A percentile compares a stretch with the other conserved stretches of the same genome.
These are phyloP conservation scores for Meleagris gallopavo DNA, from an alignment of 2,113 vertebrate species.

Conservation along the genomic window DNA sequence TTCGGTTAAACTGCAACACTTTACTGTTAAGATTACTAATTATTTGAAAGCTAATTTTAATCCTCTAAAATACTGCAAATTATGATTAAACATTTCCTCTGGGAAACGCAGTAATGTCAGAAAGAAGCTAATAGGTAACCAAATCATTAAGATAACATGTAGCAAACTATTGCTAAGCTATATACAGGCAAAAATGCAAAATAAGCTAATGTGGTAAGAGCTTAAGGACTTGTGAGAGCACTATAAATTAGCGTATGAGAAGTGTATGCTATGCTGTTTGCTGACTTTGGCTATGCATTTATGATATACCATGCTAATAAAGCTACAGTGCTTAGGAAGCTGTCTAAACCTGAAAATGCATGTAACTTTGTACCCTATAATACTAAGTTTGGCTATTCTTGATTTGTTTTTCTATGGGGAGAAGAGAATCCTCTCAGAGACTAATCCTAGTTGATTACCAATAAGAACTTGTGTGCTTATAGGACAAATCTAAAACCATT, in stretches of 20 bases:
- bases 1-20: neutral
- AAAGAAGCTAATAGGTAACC: neutral
- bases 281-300: neutral
- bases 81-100: neutral
- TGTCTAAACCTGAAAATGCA: neutral
- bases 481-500: neutral
- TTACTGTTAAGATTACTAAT: neutral
- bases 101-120: neutral
- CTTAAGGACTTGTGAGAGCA: neutral
- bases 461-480: neutral
- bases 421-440: neutral
- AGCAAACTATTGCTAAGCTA: neutral
- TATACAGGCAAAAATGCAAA: neutral
- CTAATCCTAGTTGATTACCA: too few relatives aligned
- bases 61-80: neutral
- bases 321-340: neutral
- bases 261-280: accelerated
- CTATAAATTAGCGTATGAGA: neutral
- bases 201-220: neutral
- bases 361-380: neutral
- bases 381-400: too few relatives aligned
- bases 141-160: neutral
- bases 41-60: neutral
- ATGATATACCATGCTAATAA: neutral
- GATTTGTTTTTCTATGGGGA: neutral